Evolutionary conservation across 1,140 invertebrate genomes (phyloP).

Genomic region (Caenorhabditis briggsae): DNA sequence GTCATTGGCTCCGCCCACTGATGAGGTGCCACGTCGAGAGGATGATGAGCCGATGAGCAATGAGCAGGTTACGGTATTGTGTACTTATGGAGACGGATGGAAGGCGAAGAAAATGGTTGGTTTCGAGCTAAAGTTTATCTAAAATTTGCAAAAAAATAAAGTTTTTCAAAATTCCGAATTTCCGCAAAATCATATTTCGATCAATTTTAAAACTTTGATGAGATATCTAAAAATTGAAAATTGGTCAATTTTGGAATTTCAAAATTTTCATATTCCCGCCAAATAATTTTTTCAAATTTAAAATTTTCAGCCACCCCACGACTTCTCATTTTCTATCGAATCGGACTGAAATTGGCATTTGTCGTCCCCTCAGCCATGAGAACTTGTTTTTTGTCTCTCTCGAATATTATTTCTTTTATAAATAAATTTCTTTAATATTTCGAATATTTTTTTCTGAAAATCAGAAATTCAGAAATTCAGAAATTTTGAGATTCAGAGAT

Average conservation of each 20-base stretch:
- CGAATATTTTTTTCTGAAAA: too few species aligned
- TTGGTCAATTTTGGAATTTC: too few species aligned
- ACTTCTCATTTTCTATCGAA: constrained; percentile 33
- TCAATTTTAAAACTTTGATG: too few species aligned
- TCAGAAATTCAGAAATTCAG: too few species aligned
- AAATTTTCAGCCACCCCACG: not conserved
- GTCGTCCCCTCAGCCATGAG: too few species aligned
- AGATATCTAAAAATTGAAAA: too few species aligned
- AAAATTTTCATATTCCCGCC: not conserved
- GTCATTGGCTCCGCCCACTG: not conserved
- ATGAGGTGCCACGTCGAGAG: not conserved
- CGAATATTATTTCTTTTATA: too few species aligned
- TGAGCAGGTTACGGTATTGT: not conserved
- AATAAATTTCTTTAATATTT: too few species aligned
- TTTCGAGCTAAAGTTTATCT: too few species aligned
- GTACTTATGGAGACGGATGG: constrained; percentile 38
- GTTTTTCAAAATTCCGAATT: not conserved
- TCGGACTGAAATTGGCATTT: not conserved
- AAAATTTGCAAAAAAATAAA: too few species aligned
- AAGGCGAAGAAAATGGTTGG: not conserved
- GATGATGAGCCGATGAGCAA: not conserved
- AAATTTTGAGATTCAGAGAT: too few species aligned
- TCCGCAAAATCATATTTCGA: not conserved
- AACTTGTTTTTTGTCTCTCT: too few species aligned
- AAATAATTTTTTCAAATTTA: not conserved